These are phyloP conservation scores for Redunca redunca DNA, from an alignment of 2,113 vertebrate species.

Conservation along the genomic window DNA sequence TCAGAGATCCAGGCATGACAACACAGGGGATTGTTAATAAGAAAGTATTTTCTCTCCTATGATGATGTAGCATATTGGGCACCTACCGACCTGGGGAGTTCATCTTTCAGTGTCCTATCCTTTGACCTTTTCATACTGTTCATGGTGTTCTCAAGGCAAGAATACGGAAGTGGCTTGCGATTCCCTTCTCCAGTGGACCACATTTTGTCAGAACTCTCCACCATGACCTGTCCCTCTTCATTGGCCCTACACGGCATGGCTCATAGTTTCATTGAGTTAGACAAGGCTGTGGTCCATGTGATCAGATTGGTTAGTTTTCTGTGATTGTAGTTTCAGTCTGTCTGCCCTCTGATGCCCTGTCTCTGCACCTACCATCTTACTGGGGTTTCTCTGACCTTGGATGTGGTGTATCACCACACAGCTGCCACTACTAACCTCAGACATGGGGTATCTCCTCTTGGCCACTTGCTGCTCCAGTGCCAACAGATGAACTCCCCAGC, in stretches of 20 bases:
- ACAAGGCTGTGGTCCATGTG: not conserved
- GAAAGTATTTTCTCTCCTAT: not conserved
- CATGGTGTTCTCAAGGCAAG: not conserved
- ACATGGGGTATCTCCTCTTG: not conserved
- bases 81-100: not conserved
- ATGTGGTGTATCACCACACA: not conserved
- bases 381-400: not conserved
- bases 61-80: not conserved
- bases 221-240: not conserved
- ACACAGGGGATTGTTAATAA: not conserved
- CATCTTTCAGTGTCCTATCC: not conserved
- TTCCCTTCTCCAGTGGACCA: not conserved
- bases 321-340: not conserved
- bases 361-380: not conserved
- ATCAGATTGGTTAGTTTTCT: not conserved
- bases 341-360: not conserved
- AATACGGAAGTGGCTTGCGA: not conserved
- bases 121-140: not conserved
- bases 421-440: not conserved
- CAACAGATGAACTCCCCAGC: not conserved
- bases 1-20: not conserved
- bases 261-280: not conserved
- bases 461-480: fast-evolving
- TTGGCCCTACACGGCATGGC: not conserved
- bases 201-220: not conserved